A percentile compares a stretch with the other conserved stretches of the same genome.
Evolutionary conservation across 2,797 vertebrate species (phyloP).

Genomic region (Acropternis orthonyx): DNA sequence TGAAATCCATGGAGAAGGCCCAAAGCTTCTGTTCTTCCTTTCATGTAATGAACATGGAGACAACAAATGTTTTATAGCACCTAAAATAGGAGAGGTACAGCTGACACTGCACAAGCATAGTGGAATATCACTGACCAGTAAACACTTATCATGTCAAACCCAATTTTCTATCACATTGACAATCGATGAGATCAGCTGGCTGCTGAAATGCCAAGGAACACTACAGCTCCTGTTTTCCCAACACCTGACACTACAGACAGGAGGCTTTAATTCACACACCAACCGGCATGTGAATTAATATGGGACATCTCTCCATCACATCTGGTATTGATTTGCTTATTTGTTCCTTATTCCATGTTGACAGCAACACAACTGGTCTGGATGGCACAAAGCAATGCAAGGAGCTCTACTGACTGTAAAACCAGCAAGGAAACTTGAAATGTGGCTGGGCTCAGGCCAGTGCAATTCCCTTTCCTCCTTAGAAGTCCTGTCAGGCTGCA

Average conservation of each 20-base stretch:
- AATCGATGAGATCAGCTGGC: neutral
- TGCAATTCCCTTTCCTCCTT: neutral
- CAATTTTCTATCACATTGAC: neutral
- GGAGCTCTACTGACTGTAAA: neutral
- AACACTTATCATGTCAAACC: neutral
- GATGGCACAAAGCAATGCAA: neutral
- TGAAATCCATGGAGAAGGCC: neutral
- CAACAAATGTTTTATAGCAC: neutral
- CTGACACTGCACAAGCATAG: rapidly evolving
- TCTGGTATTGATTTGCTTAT: neutral
- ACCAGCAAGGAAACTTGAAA: neutral
- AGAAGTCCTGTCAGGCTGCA: neutral
- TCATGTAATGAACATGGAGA: rapidly evolving
- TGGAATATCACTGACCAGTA: neutral
- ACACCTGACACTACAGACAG: neutral
- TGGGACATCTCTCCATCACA: neutral
- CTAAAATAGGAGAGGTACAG: neutral
- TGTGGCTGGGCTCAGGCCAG: neutral
- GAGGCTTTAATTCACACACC: neutral
- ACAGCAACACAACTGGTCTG: neutral
- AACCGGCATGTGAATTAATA: rapidly evolving
- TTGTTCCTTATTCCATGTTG: neutral
- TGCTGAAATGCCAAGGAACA: neutral
- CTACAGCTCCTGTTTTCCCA: rapidly evolving
- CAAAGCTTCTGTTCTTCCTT: neutral